Evolutionary conservation across 1,140 invertebrate species (phyloP).

Genomic region (Ephestia elutella): DNA sequence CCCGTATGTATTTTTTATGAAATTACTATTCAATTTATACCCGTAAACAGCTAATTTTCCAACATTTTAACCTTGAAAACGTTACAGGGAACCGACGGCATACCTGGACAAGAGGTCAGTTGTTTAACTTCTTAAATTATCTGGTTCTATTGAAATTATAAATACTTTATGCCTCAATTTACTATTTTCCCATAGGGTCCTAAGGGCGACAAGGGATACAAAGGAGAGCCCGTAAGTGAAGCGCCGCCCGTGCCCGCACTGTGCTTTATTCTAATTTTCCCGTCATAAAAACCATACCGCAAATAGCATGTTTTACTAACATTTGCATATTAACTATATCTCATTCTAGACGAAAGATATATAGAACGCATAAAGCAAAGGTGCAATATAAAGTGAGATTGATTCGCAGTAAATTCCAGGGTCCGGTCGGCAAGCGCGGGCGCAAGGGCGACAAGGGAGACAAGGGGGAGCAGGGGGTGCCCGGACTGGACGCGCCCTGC

Average conservation of each 20-base stretch:
- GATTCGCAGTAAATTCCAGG: constrained; percentile 73
- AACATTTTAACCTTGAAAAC: background rate
- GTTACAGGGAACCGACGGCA: constrained; percentile 92
- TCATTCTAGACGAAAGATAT: background rate
- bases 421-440: constrained; percentile 90
- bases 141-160: background rate
- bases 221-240: constrained; percentile 88
- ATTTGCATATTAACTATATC: background rate
- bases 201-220: constrained; percentile 90
- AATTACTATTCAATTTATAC: background rate
- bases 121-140: background rate
- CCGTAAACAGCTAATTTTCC: background rate
- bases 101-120: constrained; percentile 89
- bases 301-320: constrained; percentile 6
- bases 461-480: constrained; percentile 96
- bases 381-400: background rate
- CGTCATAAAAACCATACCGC: constrained; percentile 6
- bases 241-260: background rate
- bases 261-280: constrained; percentile 7
- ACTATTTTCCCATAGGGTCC: constrained; percentile 78
- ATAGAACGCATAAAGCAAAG: background rate
- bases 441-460: constrained; percentile 92
- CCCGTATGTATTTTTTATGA: constrained; percentile 80
- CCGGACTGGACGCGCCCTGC: constrained; percentile 97
- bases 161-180: background rate